Evolutionary conservation across 1,140 invertebrate genomes (phyloP), one percentile per base, ranked within the genome.

Genomic region (Drosophila littoralis): DNA sequence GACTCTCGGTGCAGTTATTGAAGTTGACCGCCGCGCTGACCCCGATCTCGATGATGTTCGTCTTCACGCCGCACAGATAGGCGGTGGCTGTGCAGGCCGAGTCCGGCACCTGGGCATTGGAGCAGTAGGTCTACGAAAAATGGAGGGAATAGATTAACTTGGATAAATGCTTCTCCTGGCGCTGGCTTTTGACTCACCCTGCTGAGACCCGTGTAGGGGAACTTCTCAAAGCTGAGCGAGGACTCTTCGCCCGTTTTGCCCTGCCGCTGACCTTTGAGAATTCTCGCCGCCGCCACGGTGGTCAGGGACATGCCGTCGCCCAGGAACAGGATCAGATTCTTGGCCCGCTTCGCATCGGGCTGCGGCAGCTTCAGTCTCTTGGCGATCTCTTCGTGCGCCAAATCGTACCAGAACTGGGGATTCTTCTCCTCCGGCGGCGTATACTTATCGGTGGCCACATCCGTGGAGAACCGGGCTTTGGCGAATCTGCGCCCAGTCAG

Each of bases 91-190:
- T 95, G 13, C 94, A 95, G 0, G 97, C 97, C 0, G 96, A 96
- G 90, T 98, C 97, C 0, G 97, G 94, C 0, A 96, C 95, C 94
- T 97, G 96, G 7, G 94, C 94, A 90, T 98, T 95, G 9, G 96
- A 93, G 89, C 96, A 97, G 92, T 97, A 92, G 7, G 91, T 92
- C 91, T 92, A 33, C 1, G n/a, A 4, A 5, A 5, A 5, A 28
- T 0, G 22, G 0, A 28, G 4, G 4, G 0, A 28, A 28, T 28
- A 22, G 0, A 28, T 5, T 28, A 22, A 22, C 2, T 22, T 17
- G 36, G 32, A 22, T 15, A 1, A 28, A 28, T 8, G 17, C 6
- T 36, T 40, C 12, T 8, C 8, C 8, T 15, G 12, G 8, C 6
- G 9, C 2, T 1, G 12, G 3, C 32, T 55, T 28, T 1, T 0